A percentile compares a stretch with the other conserved stretches of the same genome.
Evolutionary conservation across 2,113 vertebrate genomes (phyloP).

Genomic region (Pithys albifrons): DNA sequence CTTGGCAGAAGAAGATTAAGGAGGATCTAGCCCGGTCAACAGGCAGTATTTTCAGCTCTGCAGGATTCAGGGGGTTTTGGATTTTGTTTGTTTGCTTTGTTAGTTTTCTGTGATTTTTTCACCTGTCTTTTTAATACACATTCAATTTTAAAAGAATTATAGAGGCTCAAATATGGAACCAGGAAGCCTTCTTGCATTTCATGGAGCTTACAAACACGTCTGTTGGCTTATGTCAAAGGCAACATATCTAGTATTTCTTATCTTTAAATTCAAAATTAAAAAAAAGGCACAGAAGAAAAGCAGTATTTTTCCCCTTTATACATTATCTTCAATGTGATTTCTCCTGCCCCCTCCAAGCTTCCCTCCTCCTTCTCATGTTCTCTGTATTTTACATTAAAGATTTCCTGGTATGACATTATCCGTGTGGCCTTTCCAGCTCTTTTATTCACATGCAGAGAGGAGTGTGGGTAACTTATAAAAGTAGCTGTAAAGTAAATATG

Average conservation of each 20-base stretch:
- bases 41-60: slow-evolving; percentile 36
- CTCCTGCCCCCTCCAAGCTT: neutral
- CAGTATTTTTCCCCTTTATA: neutral
- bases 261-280: neutral
- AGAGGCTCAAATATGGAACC: neutral
- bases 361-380: neutral
- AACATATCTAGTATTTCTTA: neutral
- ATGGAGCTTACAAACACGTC: neutral
- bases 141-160: neutral
- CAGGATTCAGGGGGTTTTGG: neutral
- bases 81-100: neutral
- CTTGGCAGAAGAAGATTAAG: slow-evolving; percentile 61
- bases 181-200: neutral
- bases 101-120: neutral
- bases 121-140: neutral
- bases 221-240: neutral
- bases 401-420: slow-evolving; percentile 61
- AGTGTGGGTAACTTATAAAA: slow-evolving; percentile 55
- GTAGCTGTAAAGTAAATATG: slow-evolving; percentile 45
- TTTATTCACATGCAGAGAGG: slow-evolving; percentile 31
- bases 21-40: slow-evolving; percentile 24
- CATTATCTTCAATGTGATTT: neutral
- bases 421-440: slow-evolving; percentile 24
- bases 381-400: slow-evolving; percentile 18
- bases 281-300: neutral